These are phyloP conservation scores for Vanacampus margaritifer DNA, from an alignment of 2,113 vertebrate species.

Conservation along the genomic window DNA sequence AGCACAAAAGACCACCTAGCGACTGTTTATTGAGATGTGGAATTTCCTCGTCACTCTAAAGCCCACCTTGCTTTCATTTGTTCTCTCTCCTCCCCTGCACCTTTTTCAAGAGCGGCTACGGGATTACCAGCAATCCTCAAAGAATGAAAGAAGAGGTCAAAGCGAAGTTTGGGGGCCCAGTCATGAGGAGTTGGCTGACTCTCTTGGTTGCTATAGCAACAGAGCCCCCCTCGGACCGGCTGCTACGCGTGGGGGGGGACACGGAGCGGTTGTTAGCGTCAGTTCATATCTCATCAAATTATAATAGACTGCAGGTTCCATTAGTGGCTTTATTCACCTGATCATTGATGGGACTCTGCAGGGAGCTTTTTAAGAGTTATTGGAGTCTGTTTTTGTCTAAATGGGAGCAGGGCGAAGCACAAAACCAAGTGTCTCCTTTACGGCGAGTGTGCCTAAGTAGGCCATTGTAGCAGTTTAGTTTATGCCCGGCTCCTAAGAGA, in stretches of 20 bases:
- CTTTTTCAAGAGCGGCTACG: not conserved
- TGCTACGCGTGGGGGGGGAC: conserved; percentile 28
- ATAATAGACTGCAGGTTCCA: conserved; percentile 34
- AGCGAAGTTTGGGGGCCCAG: conserved; percentile 18
- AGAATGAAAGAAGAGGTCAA: conserved; percentile 30
- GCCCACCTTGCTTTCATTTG: conserved; percentile 26
- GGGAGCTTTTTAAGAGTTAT: conserved; percentile 32
- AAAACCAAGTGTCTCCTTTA: conserved; percentile 16
- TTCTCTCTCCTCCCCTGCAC: not conserved
- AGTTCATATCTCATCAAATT: conserved; percentile 49
- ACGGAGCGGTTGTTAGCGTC: conserved; percentile 37
- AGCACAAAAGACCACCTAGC: conserved; percentile 7
- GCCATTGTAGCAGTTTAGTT: conserved; percentile 51
- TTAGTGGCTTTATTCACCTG: conserved; percentile 41
- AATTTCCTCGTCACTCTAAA: not conserved
- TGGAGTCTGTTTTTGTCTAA: conserved; percentile 29
- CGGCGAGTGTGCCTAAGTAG: conserved; percentile 40
- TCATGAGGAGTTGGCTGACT: conserved; percentile 19
- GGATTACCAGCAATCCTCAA: not conserved
- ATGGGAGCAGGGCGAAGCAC: conserved; percentile 21
- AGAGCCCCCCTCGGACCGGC: conserved; percentile 10
- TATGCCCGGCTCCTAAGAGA: conserved; percentile 59
- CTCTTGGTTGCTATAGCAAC: conserved; percentile 23
- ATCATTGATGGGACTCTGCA: conserved; percentile 41
- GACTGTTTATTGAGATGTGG: not conserved